Evolutionary conservation across 1,140 invertebrate species (phyloP).

Genomic region (Sitodiplosis mosellana): DNA sequence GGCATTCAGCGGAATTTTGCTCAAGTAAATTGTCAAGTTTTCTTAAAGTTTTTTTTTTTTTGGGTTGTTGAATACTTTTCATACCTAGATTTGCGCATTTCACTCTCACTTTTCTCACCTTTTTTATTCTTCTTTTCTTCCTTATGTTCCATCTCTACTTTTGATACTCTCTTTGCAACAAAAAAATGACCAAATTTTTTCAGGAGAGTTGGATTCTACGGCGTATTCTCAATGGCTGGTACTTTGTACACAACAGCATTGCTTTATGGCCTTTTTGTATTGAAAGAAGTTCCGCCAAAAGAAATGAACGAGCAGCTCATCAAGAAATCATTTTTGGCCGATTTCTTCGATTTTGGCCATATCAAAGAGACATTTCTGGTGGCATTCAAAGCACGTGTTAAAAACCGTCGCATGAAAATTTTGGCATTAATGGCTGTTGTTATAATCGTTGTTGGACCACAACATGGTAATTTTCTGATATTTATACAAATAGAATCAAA

Average conservation of each 20-base stretch:
- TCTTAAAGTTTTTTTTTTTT: background rate
- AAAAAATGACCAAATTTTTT: too few species aligned
- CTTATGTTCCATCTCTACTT: too few species aligned
- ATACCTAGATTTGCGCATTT: background rate
- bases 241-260: constrained; percentile 54
- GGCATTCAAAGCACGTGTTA: constrained; percentile 51
- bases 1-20: constrained; percentile 50
- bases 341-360: constrained; percentile 55
- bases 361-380: constrained; percentile 54
- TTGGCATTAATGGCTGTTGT: constrained; percentile 56
- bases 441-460: constrained; percentile 65
- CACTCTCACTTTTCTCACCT: too few species aligned
- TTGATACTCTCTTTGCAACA: too few species aligned
- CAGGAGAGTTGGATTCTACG: constrained; percentile 58
- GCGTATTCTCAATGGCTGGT: constrained; percentile 54
- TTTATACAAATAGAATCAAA: background rate
- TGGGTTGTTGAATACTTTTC: background rate
- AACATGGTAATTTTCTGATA: constrained; percentile 43
- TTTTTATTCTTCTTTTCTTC: too few species aligned
- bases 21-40: constrained; percentile 19
- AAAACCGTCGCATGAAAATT: constrained; percentile 48
- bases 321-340: constrained; percentile 25
- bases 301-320: constrained; percentile 8
- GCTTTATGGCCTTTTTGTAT: constrained; percentile 36
- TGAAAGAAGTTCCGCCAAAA: constrained; percentile 14